These are phyloP conservation scores for Podilymbus podiceps DNA, from an alignment of 2,113 vertebrate genomes.

Conservation along the genomic window DNA sequence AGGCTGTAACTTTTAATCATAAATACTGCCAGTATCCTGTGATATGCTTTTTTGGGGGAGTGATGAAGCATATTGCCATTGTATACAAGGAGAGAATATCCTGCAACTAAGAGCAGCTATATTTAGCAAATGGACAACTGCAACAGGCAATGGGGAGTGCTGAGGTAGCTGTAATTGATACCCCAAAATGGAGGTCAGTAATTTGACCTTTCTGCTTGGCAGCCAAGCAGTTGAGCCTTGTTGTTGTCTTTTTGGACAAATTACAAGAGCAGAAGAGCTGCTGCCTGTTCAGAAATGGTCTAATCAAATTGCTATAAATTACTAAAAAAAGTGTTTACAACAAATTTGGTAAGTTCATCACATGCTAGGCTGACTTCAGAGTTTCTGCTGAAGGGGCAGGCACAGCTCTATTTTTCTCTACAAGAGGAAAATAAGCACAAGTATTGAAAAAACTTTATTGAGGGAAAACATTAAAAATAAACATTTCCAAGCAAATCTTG, in stretches of 20 bases:
- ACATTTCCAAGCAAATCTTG: neutral
- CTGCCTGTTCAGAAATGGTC: conserved; percentile 26
- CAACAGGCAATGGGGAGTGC: conserved; percentile 41
- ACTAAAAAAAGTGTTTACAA: neutral
- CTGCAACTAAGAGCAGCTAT: conserved; percentile 38
- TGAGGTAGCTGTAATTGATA: conserved; percentile 72
- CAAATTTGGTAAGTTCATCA: neutral
- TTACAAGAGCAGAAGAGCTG: conserved; percentile 39
- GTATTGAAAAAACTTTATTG: neutral
- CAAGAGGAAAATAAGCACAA: neutral
- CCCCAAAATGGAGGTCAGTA: conserved; percentile 63
- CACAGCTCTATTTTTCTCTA: neutral
- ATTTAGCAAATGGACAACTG: conserved; percentile 61
- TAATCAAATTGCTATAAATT: conserved; percentile 4
- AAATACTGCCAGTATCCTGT: neutral
- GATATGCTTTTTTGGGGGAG: neutral
- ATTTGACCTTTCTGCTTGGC: conserved; percentile 65
- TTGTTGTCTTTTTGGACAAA: conserved; percentile 55
- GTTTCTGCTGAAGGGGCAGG: neutral
- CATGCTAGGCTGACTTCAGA: neutral
- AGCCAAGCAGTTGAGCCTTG: conserved; percentile 63
- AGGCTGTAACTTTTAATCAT: neutral
- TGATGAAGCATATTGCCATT: neutral
- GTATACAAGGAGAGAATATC: neutral
- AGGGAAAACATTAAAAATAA: neutral